Evolutionary conservation across 2,888 invertebrate genomes (phyloP), one percentile per base, ranked within the genome.

Genomic region (Trichogramma dendrolimi): DNA sequence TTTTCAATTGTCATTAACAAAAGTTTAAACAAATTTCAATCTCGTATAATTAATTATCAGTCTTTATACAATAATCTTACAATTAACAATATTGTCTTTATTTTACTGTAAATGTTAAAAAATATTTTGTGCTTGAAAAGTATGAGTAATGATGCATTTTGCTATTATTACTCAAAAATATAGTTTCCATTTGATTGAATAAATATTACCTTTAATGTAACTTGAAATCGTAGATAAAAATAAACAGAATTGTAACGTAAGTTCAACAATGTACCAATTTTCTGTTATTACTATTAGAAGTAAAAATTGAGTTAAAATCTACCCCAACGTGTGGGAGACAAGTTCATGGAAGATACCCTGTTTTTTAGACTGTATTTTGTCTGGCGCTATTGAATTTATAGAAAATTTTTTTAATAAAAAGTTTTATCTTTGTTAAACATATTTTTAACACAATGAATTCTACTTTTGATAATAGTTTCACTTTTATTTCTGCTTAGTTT

Each of bases 41-140:
- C 73, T 76, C 75, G 68, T 75, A 77, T 79, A 79, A 76, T 27
- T 27, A 2, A 27, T 27, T 27, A 27, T 79, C 79, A 79, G 79
- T 79, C 79, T 79, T 79, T 79, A 77, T 79, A 79, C 79, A 79
- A 71, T 75, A 78, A 76, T 78, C 77, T 73, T 77, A 76, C 74
- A 75, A 67, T 72, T 63, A 63, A 47, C 43, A 48, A 14, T 64
- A 61, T 63, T 68, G 62, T 67, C 71, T 71, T 68, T 62, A 68
- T 71, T 71, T 68, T 63, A 68, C 63, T 64, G 67, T 71, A 60
- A 65, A 63, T 64, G 55, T 68, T 68, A 65, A 14, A 57, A 67
- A 59, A 53, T 72, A 71, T 73, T 70, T 72, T 72, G 64, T 59
- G 52, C 60, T 67, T 49, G 61, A 63, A 60, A 67, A 62, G 57